These are phyloP conservation scores for Tachina fera DNA, from an alignment of 2,888 invertebrate genomes.

Conservation along the genomic window DNA sequence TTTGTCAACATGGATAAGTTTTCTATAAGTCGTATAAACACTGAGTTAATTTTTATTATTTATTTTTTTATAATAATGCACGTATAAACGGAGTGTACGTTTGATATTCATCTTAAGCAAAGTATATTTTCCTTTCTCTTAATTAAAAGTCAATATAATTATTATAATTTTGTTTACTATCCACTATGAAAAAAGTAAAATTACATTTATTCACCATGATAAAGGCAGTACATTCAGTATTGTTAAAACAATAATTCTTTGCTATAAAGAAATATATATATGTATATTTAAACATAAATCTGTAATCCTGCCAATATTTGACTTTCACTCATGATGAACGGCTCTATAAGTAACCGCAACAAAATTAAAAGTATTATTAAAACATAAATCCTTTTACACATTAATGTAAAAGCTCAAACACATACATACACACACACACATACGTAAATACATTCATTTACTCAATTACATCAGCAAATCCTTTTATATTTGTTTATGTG, in stretches of 20 bases:
- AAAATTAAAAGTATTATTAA: slow-evolving; percentile 68
- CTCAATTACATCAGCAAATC: not conserved
- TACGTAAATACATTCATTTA: not conserved
- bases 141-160: slow-evolving; percentile 53
- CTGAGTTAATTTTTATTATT: too few relatives aligned
- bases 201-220: slow-evolving; percentile 30
- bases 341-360: slow-evolving; percentile 59
- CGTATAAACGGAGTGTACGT: too few relatives aligned
- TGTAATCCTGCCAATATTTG: slow-evolving; percentile 57
- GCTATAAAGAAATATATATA: not conserved
- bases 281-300: slow-evolving; percentile 31
- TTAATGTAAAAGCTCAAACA: not conserved
- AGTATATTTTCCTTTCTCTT: slow-evolving; percentile 13
- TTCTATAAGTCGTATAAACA: too few relatives aligned
- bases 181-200: not conserved
- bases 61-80: too few relatives aligned
- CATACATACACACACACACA: not conserved
- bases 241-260: not conserved
- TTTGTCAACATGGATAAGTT: too few relatives aligned
- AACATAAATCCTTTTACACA: slow-evolving; percentile 63
- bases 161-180: not conserved
- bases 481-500: slow-evolving; percentile 26
- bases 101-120: not conserved
- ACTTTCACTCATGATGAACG: slow-evolving; percentile 42
- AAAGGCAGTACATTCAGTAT: not conserved